Percentiles rank a stretch among this genome's conserved stretches.
Conservation (phyloP, 2,888 invertebrate genomes). For the Drosophila neonasuta region DNA sequence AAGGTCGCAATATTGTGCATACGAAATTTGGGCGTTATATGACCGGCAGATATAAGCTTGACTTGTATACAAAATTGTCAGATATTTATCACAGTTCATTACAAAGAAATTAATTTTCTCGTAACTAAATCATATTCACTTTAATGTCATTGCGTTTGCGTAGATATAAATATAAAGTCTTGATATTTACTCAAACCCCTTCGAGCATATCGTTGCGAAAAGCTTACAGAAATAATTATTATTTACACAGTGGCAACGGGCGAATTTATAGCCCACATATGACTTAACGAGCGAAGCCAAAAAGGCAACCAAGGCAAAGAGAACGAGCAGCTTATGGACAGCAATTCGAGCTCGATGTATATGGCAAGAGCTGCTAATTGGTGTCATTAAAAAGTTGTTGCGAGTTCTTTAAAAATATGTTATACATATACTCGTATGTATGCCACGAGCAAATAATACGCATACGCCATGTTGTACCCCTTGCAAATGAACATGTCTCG, state of each 20-base stretch:
- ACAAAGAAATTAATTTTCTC: neutral
- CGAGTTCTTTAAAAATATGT: constrained; percentile 36
- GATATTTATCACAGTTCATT: neutral
- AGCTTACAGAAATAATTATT: constrained; percentile 70
- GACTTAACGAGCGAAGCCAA: constrained; percentile 57
- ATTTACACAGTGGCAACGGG: constrained; percentile 63
- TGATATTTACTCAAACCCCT: constrained; percentile 27
- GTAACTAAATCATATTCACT: neutral
- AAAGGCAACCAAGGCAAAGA: constrained; percentile 1
- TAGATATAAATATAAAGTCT: constrained; percentile 9
- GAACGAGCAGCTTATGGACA: constrained; percentile 44
- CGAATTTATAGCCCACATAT: constrained; percentile 62
- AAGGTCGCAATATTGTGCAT: constrained; percentile 8
- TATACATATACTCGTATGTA: constrained; percentile 23
- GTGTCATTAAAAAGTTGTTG: constrained; percentile 73
- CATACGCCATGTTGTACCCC: constrained; percentile 48
- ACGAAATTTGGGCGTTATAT: constrained; percentile 25
- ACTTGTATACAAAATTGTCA: neutral
- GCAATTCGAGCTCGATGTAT: constrained; percentile 2
- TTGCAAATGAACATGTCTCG: neutral
- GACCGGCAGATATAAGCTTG: constrained; percentile 17
- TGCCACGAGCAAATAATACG: constrained; percentile 42
- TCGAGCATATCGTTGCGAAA: constrained; percentile 37
- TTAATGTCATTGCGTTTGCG: neutral
- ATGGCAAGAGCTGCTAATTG: constrained; percentile 60